A percentile compares a stretch with the other conserved stretches of the same genome.
These are phyloP conservation scores for Alethe castanea DNA, from an alignment of 2,113 vertebrate species.

Conservation along the genomic window DNA sequence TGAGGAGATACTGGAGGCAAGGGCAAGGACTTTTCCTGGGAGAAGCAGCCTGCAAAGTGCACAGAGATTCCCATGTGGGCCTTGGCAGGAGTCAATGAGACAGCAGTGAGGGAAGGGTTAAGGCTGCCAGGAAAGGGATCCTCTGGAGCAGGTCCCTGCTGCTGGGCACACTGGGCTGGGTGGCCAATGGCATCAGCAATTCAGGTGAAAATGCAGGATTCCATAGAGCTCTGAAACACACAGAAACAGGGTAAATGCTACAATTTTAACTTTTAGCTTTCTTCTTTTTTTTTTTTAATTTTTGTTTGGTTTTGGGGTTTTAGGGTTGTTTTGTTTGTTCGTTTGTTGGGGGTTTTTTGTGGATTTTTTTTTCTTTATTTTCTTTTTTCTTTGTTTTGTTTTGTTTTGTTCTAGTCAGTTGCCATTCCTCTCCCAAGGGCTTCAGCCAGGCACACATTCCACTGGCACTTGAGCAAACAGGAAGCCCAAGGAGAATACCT, in stretches of 20 bases:
- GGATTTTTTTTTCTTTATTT: not conserved
- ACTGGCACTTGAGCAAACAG: accelerated
- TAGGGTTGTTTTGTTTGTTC: no score
- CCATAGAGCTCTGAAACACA: not conserved
- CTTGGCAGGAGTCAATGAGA: not conserved
- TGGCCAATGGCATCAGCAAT: not conserved
- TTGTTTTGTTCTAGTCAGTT: not conserved
- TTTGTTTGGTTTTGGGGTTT: no score
- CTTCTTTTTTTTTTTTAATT: not conserved
- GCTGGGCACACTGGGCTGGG: not conserved
- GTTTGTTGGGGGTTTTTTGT: not conserved
- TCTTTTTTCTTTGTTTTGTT: not conserved
- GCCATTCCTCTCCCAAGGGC: not conserved
- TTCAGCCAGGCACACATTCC: not conserved
- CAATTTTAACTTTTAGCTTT: not conserved
- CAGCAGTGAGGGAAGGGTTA: not conserved
- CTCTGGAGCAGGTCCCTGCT: not conserved
- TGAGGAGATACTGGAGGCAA: not conserved
- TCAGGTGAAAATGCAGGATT: accelerated
- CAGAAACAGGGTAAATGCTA: not conserved
- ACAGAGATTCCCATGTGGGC: not conserved
- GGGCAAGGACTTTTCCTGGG: not conserved
- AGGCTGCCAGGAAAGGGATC: not conserved
- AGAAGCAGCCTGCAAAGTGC: not conserved
- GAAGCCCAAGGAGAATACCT: not conserved